Evolutionary conservation across 2,113 vertebrate species (phyloP).

Genomic region (Callocephalon fimbriatum): DNA sequence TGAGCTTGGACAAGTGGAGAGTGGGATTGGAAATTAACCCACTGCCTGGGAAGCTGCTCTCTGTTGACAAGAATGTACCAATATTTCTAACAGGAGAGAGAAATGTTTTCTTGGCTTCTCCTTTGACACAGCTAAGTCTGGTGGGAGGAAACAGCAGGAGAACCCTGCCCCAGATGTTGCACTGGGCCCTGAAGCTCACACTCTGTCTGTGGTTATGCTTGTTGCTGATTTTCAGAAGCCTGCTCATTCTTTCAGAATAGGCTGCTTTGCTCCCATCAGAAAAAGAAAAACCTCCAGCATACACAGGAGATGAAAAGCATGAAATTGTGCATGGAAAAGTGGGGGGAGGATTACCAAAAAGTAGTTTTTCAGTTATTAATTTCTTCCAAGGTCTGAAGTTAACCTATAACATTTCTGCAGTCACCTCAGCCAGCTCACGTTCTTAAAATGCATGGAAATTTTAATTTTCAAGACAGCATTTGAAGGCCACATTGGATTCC

Average conservation of each 20-base stretch:
- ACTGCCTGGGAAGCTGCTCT: neutral
- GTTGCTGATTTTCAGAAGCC: neutral
- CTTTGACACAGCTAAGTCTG: neutral
- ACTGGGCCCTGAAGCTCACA: accelerated
- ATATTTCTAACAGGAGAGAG: neutral
- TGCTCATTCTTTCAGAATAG: neutral
- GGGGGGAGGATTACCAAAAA: neutral
- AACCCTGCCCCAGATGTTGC: neutral
- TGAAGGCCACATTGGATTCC: neutral
- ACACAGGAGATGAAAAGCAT: neutral
- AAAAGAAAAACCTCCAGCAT: neutral
- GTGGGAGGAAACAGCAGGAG: neutral
- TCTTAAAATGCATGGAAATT: neutral
- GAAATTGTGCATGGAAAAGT: neutral
- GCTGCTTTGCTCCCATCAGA: neutral
- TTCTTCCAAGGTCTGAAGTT: neutral
- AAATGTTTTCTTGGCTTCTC: neutral
- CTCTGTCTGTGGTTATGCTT: accelerated
- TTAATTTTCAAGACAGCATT: neutral
- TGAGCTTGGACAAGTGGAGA: neutral
- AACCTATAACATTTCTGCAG: neutral
- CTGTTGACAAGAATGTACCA: neutral
- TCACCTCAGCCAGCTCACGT: neutral
- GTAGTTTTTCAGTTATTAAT: neutral
- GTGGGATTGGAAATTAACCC: neutral